Evolutionary conservation across 1,140 invertebrate species (phyloP).

Genomic region (Lucilia sericata): DNA sequence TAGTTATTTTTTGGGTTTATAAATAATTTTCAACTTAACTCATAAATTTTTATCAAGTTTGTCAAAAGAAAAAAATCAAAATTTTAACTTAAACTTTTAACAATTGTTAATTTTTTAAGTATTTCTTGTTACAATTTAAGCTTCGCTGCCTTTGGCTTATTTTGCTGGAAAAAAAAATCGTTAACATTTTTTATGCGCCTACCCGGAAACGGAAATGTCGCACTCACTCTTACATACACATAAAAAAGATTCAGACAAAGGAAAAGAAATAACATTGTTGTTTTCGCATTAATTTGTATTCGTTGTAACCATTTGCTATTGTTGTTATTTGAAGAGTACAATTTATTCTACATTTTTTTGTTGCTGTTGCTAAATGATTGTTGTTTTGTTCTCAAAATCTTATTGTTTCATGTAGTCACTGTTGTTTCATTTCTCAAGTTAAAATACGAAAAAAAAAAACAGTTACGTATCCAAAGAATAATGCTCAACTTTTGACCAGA

Average conservation of each 20-base stretch:
- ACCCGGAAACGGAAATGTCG: conserved; percentile 8
- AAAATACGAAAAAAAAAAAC: background rate
- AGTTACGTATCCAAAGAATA: background rate
- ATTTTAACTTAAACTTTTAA: background rate
- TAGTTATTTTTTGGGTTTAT: too few species aligned
- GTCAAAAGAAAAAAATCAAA: too few species aligned
- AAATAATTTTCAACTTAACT: too few species aligned
- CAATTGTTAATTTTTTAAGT: conserved; percentile 10
- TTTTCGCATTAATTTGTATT: conserved; percentile 7
- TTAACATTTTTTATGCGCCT: background rate
- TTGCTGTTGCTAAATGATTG: background rate
- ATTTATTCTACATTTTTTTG: background rate
- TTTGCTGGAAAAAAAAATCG: background rate
- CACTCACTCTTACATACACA: background rate
- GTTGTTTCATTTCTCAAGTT: conserved; percentile 20
- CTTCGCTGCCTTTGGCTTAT: background rate
- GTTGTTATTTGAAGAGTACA: background rate
- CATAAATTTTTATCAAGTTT: too few species aligned
- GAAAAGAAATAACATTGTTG: background rate
- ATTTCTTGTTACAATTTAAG: conserved; percentile 3
- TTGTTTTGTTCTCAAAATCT: background rate
- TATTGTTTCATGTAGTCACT: conserved; percentile 16
- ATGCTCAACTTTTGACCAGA: conserved; percentile 17
- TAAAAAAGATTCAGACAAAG: background rate
- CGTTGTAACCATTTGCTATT: background rate